A percentile compares a stretch with the other conserved stretches of the same genome.
Conservation (phyloP, 2,888 invertebrate species). For the Aspidiotus rigidus region DNA sequence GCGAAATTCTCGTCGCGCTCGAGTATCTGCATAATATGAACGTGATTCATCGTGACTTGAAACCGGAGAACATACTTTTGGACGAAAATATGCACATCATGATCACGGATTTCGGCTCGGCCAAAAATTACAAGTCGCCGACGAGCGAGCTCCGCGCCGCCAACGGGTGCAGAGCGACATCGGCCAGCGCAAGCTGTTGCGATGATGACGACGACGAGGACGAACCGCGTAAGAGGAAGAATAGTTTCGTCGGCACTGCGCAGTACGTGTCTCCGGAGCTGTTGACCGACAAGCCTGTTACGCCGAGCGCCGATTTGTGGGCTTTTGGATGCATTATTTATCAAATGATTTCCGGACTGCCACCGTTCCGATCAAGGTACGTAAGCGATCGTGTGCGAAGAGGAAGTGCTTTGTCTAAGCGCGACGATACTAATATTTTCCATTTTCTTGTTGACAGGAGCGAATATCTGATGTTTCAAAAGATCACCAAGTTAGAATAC, state of each 20-base stretch:
- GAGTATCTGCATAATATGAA: constrained; percentile 81
- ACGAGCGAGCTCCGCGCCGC: not conserved
- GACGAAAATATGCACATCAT: constrained; percentile 92
- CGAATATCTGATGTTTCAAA: constrained; percentile 93
- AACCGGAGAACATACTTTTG: constrained; percentile 94
- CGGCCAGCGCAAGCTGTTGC: constrained; percentile 8
- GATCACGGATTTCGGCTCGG: constrained; percentile 95
- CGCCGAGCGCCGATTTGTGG: constrained; percentile 83
- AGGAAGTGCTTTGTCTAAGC: too few species aligned
- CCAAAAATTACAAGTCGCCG: constrained; percentile 54
- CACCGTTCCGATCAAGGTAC: constrained; percentile 73
- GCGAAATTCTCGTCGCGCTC: constrained; percentile 83
- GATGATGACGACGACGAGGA: constrained; percentile 41
- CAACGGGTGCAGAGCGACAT: constrained; percentile 7
- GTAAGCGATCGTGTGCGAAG: constrained; percentile 30
- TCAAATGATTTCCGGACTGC: constrained; percentile 89
- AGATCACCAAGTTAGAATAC: constrained; percentile 82
- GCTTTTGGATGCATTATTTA: constrained; percentile 93
- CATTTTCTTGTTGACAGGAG: constrained; percentile 48
- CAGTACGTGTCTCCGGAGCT: constrained; percentile 98
- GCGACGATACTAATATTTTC: too few species aligned
- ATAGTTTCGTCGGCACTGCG: constrained; percentile 95
- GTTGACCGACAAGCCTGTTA: constrained; percentile 62
- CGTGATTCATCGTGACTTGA: constrained; percentile 91
- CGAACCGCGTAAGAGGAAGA: constrained; percentile 53